Conservation (phyloP, 1,140 invertebrate species). For the Scylla paramamosain region DNA sequence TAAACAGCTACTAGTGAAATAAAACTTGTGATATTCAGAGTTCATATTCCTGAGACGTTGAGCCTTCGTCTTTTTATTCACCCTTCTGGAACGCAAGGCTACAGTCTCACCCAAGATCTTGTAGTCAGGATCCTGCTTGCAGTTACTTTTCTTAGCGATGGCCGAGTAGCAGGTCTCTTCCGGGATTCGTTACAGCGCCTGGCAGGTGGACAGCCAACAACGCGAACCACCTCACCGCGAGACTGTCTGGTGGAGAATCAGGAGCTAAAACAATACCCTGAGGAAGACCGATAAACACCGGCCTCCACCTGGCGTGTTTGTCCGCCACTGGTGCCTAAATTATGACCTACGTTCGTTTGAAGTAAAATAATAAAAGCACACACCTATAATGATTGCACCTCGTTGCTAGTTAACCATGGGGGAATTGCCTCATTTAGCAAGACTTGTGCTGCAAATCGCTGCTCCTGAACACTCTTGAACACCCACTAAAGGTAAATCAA, state of each 20-base stretch:
- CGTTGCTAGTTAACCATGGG: not conserved
- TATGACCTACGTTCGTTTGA: not conserved
- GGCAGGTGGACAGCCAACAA: not conserved
- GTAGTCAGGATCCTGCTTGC: no score
- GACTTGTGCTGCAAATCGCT: not conserved
- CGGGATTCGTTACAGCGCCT: no score
- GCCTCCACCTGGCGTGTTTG: not conserved
- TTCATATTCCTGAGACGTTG: no score
- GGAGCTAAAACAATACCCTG: not conserved
- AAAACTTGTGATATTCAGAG: no score
- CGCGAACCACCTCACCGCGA: not conserved
- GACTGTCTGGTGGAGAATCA: not conserved
- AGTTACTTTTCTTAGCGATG: no score
- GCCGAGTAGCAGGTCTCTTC: no score
- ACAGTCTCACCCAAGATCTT: no score
- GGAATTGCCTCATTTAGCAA: no score
- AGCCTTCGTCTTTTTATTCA: no score
- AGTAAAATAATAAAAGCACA: not conserved
- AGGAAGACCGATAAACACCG: not conserved
- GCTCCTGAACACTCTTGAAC: not conserved
- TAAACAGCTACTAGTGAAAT: no score
- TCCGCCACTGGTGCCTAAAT: not conserved
- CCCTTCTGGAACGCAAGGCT: no score
- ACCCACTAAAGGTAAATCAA: not conserved
- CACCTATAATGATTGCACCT: not conserved